Base-by-base conservation (phyloP, 2,113 vertebrate species). In the Elanus axillaris region DNA sequence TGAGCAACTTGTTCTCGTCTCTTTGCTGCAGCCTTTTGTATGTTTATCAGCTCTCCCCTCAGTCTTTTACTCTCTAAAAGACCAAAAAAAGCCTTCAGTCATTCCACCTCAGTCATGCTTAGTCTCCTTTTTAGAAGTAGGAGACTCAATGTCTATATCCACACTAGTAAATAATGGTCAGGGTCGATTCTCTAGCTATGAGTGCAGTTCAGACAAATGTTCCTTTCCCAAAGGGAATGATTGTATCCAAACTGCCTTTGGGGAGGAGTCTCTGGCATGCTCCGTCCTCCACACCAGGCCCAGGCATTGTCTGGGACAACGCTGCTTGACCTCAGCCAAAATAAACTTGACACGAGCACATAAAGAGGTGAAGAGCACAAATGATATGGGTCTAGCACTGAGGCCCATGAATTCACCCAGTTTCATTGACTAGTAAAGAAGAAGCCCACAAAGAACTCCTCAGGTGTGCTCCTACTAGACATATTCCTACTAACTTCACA, bases 341-440 rank as follows among this genome's bases (percentile, higher is more conserved):
- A 56, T 40, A 31, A 60, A 50, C 53, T 25, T 63, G 66, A 63
- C 58, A n/a, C 13, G 7, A 63, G 23, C 56, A 55, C 23, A 25
- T 1, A 3, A 55, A 71, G 5, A 62, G 16, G 34, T 16, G 38
- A 78, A 71, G 26, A 38, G 34, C 29, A 48, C 48, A 63, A 56
- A 48, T 19, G 6, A 23, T 34, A 47, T 0, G 6, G 15, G 22
- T 20, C 56, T 71, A 36, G 26, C 0, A 2, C 38, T 60, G 21
- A 22, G 38, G 13, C 13, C 34, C 18, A 47, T 15, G 43, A 59
- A 42, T 68, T 76, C 16, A 31, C 31, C 7, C 16, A 4, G 5
- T 63, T 62, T 71, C 23, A 12, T 34, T 47, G 27, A 34, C 18
- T 63, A 34, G 12, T 55, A n/a, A 56, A 27, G 15, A 40, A 59